phyloP scores from a whole-genome alignment of 2,797 vertebrate species.

The Pangasius djambal region DNA sequence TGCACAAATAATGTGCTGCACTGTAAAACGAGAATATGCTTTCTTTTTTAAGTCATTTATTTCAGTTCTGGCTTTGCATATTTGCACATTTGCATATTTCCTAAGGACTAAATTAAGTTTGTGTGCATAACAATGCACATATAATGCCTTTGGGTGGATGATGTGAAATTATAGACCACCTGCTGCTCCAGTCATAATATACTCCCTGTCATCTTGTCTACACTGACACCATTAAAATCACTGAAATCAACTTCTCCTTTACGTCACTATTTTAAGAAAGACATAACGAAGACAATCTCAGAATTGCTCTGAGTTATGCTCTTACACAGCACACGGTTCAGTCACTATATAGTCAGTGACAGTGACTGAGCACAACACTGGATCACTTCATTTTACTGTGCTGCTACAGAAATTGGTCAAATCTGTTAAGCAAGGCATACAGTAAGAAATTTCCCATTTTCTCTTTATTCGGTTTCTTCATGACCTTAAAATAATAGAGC shows the following conservation, averaged over 20 bases:
- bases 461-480: neutral
- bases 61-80: neutral
- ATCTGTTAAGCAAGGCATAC: neutral
- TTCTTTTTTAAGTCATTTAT: neutral
- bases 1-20: neutral
- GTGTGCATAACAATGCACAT: constrained; percentile 8
- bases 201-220: neutral
- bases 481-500: neutral
- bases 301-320: neutral
- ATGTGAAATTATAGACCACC: constrained; percentile 25
- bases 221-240: neutral
- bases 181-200: constrained; percentile 17
- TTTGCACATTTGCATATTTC: constrained; percentile 1
- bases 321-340: neutral
- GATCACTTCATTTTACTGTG: neutral
- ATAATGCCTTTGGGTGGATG: constrained; percentile 11
- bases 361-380: neutral
- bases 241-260: neutral
- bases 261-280: neutral
- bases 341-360: neutral
- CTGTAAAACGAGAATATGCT: neutral
- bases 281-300: neutral
- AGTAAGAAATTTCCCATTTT: neutral
- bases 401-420: neutral
- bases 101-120: constrained; percentile 10